Conservation (phyloP, 2,113 vertebrate genomes). For the Archocentrus centrarchus region DNA sequence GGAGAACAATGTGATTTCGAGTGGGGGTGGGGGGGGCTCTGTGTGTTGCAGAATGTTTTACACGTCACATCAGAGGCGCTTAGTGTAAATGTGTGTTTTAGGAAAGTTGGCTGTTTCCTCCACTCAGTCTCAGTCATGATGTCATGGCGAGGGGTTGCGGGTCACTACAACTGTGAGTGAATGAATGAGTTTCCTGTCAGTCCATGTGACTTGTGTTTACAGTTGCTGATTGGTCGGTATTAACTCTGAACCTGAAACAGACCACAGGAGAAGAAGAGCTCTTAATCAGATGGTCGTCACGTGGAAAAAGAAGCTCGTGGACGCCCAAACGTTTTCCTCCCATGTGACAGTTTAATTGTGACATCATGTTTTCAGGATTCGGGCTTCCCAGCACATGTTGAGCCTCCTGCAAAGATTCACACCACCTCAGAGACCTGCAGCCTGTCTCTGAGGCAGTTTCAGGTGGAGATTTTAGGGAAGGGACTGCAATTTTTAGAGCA, state of each 20-base stretch:
- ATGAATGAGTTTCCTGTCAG: constrained; percentile 24
- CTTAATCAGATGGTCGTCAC: neutral
- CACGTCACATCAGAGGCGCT: neutral
- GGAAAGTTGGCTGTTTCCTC: neutral
- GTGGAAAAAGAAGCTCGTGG: neutral
- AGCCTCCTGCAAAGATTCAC: too few relatives aligned
- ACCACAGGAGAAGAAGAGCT: neutral
- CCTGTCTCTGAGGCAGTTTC: too few relatives aligned
- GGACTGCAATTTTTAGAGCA: too few relatives aligned
- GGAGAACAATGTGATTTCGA: too few relatives aligned
- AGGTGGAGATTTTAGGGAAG: too few relatives aligned
- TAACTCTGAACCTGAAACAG: neutral
- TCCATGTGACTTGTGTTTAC: constrained; percentile 43
- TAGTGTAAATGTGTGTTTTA: neutral
- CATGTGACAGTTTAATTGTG: neutral
- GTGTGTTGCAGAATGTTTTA: neutral
- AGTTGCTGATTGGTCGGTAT: constrained; percentile 38
- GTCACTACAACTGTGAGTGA: constrained; percentile 20
- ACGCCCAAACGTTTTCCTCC: neutral
- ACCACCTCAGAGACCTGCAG: too few relatives aligned
- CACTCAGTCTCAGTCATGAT: neutral
- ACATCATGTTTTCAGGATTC: neutral
- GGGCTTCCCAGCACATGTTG: neutral
- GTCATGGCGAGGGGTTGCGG: neutral
- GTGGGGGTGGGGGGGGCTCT: too few relatives aligned